phyloP scores from a whole-genome alignment of 1,140 invertebrate species.

The Antheraea pernyi region DNA sequence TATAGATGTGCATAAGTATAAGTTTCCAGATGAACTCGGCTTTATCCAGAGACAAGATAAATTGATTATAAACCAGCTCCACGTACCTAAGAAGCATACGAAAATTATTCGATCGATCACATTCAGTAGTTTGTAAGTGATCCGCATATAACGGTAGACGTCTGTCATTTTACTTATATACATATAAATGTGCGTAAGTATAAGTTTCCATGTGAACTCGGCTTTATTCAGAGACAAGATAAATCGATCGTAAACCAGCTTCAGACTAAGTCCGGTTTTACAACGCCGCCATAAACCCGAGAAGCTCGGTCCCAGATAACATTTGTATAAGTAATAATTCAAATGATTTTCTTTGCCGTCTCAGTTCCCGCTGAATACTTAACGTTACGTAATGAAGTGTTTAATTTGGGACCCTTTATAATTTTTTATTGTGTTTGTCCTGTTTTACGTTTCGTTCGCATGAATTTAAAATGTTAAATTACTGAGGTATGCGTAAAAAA shows the following conservation, averaged over 20 bases:
- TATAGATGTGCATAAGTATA: not conserved
- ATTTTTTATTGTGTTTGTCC: too few relatives aligned
- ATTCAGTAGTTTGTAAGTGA: too few relatives aligned
- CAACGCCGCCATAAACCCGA: not conserved
- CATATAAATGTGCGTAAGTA: not conserved
- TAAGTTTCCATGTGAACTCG: not conserved
- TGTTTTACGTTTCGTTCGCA: too few relatives aligned
- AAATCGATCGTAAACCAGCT: conserved; percentile 5
- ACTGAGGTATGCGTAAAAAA: too few relatives aligned
- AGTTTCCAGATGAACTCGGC: not conserved
- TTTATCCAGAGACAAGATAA: not conserved
- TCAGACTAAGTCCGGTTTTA: conserved; percentile 5
- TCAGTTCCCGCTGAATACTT: not conserved
- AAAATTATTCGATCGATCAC: too few relatives aligned
- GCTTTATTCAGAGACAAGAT: not conserved
- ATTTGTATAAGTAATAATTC: conserved; percentile 14
- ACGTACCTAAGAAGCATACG: too few relatives aligned
- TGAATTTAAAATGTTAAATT: too few relatives aligned
- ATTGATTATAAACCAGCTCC: too few relatives aligned
- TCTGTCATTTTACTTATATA: not conserved
- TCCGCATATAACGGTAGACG: too few relatives aligned
- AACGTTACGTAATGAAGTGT: not conserved
- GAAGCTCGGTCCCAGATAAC: not conserved
- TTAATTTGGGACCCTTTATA: not conserved
- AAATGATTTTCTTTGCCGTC: not conserved